Conservation (phyloP, 2,797 vertebrate species). For the Pantherophis alleghaniensis region DNA sequence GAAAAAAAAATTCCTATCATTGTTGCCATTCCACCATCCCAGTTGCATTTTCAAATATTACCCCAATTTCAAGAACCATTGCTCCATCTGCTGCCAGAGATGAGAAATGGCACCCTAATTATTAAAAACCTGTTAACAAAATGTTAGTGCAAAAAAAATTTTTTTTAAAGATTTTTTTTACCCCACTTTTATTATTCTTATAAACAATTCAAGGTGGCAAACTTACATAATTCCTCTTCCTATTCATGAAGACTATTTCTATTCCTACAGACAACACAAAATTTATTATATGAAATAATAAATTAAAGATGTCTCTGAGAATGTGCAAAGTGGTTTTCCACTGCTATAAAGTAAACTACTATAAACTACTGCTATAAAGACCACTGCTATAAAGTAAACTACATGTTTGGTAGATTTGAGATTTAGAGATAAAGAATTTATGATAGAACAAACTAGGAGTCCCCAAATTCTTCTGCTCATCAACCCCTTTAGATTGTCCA, state of each 20-base stretch:
- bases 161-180: not conserved
- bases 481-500: not conserved
- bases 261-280: not conserved
- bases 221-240: not conserved
- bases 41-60: not conserved
- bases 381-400: not conserved
- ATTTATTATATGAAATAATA: not conserved
- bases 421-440: not conserved
- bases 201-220: not conserved
- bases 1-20: not conserved
- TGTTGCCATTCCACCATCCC: too few species aligned
- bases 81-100: constrained; percentile 8
- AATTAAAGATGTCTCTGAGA: not conserved
- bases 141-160: not conserved
- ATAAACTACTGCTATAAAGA: too few species aligned
- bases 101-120: not conserved
- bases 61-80: not conserved
- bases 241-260: not conserved
- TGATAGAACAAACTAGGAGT: not conserved
- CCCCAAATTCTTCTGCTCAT: not conserved
- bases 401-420: not conserved
- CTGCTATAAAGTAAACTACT: not conserved
- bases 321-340: not conserved
- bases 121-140: not conserved
- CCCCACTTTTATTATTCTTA: not conserved